phyloP scores from a whole-genome alignment of 2,797 vertebrate species.

The Eurystomus glaucurus region DNA sequence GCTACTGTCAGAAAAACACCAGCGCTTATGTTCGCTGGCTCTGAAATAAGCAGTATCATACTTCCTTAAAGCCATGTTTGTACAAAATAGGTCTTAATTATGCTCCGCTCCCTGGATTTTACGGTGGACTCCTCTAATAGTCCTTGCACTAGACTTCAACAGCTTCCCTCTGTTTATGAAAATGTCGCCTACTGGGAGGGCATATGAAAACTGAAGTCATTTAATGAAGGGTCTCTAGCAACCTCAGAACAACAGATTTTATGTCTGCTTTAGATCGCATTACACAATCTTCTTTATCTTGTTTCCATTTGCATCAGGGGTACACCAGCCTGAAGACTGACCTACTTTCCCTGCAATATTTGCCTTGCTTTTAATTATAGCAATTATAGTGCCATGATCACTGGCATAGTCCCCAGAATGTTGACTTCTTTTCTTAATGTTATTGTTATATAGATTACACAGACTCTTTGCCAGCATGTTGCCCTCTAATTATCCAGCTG shows the following conservation, averaged over 20 bases:
- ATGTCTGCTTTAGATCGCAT: constrained; percentile 43
- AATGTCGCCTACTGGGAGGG: not conserved
- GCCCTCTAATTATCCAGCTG: constrained; percentile 59
- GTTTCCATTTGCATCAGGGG: constrained; percentile 63
- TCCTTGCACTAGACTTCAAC: not conserved
- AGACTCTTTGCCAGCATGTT: constrained; percentile 49
- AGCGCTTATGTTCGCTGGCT: rapidly evolving
- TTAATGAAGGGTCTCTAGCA: constrained; percentile 2
- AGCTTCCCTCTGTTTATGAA: not conserved
- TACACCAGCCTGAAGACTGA: constrained; percentile 65
- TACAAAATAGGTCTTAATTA: not conserved
- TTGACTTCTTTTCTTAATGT: constrained; percentile 63
- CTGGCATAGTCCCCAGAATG: constrained; percentile 71
- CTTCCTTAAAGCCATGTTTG: not conserved
- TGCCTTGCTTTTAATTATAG: constrained; percentile 83
- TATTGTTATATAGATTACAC: constrained; percentile 79
- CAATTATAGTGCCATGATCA: constrained; percentile 75
- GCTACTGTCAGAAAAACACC: not conserved
- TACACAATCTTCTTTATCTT: constrained; percentile 31
- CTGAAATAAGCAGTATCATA: not conserved
- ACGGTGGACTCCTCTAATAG: not conserved
- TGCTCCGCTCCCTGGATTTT: not conserved
- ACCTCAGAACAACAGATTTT: not conserved
- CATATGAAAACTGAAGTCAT: not conserved
- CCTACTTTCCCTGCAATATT: constrained; percentile 79